Conservation (phyloP, 2,113 vertebrate genomes). For the Gallinago paraguaiae region DNA sequence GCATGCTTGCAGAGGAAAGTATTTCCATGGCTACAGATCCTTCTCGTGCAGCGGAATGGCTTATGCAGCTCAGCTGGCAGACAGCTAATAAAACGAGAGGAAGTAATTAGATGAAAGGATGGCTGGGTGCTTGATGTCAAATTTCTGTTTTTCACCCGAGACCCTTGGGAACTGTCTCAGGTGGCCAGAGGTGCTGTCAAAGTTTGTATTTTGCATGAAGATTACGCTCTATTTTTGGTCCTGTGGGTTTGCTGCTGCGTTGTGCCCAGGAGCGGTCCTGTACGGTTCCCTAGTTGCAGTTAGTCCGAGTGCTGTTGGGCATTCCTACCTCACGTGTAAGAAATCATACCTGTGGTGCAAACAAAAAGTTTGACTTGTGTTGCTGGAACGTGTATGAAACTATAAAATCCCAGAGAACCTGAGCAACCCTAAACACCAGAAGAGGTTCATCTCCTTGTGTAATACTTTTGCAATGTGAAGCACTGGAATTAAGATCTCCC, state of each 20-base stretch:
- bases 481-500: background rate
- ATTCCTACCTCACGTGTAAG: background rate
- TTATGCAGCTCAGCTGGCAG: conserved; percentile 12
- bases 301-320: background rate
- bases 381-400: background rate
- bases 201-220: background rate
- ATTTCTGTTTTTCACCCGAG: background rate
- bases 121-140: conserved; percentile 23
- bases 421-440: rapidly evolving
- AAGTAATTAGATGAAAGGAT: conserved; percentile 52
- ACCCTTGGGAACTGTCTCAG: background rate
- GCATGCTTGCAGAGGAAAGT: conserved; percentile 27
- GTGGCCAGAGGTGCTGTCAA: background rate
- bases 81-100: conserved; percentile 41
- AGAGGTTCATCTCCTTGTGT: background rate
- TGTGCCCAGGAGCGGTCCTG: background rate
- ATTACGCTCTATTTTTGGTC: background rate
- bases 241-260: background rate
- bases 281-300: background rate
- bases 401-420: background rate
- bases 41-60: background rate
- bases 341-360: background rate
- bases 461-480: background rate
- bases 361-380: background rate
- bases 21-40: conserved; percentile 67